Evolutionary conservation across 2,888 invertebrate genomes (phyloP), one percentile per base, ranked within the genome.

Genomic region (Marasmarcha lunaedactyla): DNA sequence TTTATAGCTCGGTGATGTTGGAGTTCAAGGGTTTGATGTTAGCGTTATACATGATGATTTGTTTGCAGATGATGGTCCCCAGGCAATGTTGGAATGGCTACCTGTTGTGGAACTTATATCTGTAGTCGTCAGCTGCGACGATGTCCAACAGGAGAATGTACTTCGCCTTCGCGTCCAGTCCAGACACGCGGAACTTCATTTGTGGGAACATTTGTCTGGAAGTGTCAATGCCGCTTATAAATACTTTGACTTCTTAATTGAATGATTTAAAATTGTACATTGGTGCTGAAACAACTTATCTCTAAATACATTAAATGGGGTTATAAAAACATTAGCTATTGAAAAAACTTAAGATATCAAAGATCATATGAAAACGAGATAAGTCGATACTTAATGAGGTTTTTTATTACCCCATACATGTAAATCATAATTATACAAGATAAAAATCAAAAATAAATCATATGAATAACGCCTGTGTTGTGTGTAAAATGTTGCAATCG

Each of bases 201-300:
- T 98, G 97, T 66, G 98, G 98, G 86, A 99, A 99, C 95, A 99
- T 98, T 89, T 98, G 96, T 88, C 98, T 98, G 91, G 49, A 91
- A 87, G 70, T 60, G 46, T 59, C 59, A 72, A 68, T 60, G 48
- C 43, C 10, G 2, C n/a, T 30, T 30, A 30, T 9, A 30, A 30
- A 30, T 20, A 3, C 3, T 20, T 20, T 20, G 3, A 7, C 7
- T 7, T 5, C 3, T 5, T 7, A 20, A 20, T 5, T 5, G 7
- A 5, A 20, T 20, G 7, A 20, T 7, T 20, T 20, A 20, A 20
- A 7, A 20, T 20, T 20, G 7, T 20, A 20, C 7, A 7, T 20
- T 20, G 4, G 4, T 20, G 20, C n/a, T n/a, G n/a, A n/a, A n/a
- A n/a, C n/a, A n/a, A n/a, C n/a, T n/a, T n/a, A n/a, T n/a, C n/a